Evolutionary conservation across 1,140 invertebrate species (phyloP), one percentile per base, ranked within the genome.

Genomic region (Ectropis grisescens): DNA sequence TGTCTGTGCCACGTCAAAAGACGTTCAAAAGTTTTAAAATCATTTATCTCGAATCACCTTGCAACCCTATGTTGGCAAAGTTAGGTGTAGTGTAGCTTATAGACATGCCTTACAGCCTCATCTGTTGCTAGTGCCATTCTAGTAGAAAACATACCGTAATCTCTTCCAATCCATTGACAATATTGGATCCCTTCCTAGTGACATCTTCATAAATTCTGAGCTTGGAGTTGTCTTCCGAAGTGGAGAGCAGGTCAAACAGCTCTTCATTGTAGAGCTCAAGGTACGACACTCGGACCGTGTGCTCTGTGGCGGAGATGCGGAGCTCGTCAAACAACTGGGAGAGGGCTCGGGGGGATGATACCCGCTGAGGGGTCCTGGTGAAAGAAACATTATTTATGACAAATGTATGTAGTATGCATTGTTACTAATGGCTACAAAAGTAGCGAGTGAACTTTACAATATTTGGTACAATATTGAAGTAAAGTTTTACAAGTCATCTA

Each of bases 231-330:
- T 96, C 93, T 50, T 92, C 90, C n/a, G 68, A 71, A 0, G 58
- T 39, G 10, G 74, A 65, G 1, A 99, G 81, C 37, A 99, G 85
- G 84, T 99, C 97, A 82, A 94, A 95, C 2, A 99, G 70, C 65
- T 99, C 97, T 75, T 99, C 97, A 84, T 99, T 99, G 67, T 98
- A 99, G 1, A 99, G 72, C 78, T 99, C 97, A 7, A 99, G 82
- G 68, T 97, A 98, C 0, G 94, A 97, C 0, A 98, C 95, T 37
- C 93, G 85, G 22, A 99, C 91, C 0, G 93, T 93, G 65, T 92
- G 96, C 72, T 98, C 96, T 1, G 89, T 84, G 67, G 92, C 89
- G 24, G 85, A 85, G 27, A 88, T 71, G 12, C 89, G 83, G 0
- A 96, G 81, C 66, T 93, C 90, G 61, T 96, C 92, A 69, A 95